Percentiles rank a stretch among this genome's conserved stretches.
phyloP scores from a whole-genome alignment of 2,888 invertebrate genomes.

The Pyrrhosoma nymphula region DNA sequence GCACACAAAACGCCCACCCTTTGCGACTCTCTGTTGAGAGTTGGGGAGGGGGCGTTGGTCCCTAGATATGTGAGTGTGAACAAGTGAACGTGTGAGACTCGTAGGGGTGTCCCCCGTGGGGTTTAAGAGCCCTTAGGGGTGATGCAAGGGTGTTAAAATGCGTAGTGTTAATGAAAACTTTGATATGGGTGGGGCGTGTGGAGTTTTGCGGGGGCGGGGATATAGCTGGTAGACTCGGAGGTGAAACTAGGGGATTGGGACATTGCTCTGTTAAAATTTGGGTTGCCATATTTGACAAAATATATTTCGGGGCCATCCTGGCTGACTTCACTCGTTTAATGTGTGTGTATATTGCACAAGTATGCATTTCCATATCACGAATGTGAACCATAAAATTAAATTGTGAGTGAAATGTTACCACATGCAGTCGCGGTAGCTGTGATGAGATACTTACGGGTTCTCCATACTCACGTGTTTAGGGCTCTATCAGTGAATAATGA shows the following conservation, averaged over 20 bases:
- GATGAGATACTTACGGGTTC: no score
- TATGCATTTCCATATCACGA: background rate
- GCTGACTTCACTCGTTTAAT: no score
- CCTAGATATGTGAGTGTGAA: constrained; percentile 38
- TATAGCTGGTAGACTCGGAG: background rate
- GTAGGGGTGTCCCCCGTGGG: background rate
- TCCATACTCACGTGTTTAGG: no score
- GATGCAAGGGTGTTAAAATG: constrained; percentile 55
- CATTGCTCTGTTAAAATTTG: background rate
- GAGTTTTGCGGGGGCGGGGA: background rate
- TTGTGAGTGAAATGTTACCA: no score
- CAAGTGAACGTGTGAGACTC: background rate
- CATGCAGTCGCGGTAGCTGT: no score
- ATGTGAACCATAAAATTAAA: no score
- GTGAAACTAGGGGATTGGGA: background rate
- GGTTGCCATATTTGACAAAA: background rate
- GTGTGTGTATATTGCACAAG: background rate
- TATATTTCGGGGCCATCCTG: no score
- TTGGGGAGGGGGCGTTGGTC: constrained; percentile 24
- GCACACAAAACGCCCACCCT: constrained; percentile 61
- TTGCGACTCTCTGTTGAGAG: constrained; percentile 10
- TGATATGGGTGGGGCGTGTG: background rate
- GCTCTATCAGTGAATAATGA: no score
- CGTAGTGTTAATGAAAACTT: constrained; percentile 60
- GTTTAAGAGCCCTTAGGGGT: constrained; percentile 15